Conservation (phyloP, 2,888 invertebrate species). For the Leptinotarsa juncta region DNA sequence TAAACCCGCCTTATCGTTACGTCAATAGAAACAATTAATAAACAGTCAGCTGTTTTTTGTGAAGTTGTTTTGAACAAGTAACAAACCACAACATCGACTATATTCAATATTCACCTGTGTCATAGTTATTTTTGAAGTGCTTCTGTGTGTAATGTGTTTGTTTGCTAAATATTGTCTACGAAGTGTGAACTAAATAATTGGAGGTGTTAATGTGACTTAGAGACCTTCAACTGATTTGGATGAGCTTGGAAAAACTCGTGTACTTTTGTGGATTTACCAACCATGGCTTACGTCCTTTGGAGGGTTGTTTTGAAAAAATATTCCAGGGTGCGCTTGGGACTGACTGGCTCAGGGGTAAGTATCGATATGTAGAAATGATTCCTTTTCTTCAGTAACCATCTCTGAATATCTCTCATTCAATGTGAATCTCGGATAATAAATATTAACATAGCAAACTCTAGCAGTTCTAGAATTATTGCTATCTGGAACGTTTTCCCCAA, state of each 20-base stretch:
- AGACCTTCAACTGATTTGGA: constrained; percentile 36
- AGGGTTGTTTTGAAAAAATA: constrained; percentile 73
- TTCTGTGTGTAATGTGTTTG: constrained; percentile 31
- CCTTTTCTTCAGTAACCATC: too few relatives aligned
- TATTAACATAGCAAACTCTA: too few relatives aligned
- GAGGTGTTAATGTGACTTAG: constrained; percentile 22
- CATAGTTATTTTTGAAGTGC: constrained; percentile 2
- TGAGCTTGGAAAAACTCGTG: constrained; percentile 40
- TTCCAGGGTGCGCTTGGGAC: constrained; percentile 70
- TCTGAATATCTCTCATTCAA: too few relatives aligned
- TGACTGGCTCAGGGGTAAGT: constrained; percentile 61
- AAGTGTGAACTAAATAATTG: constrained; percentile 27
- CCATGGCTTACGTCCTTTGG: constrained; percentile 73
- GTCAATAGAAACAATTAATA: constrained; percentile 1
- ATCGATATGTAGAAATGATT: not conserved
- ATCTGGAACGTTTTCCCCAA: too few relatives aligned
- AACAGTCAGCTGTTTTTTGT: constrained; percentile 6
- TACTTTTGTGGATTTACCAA: constrained; percentile 46
- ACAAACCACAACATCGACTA: not conserved
- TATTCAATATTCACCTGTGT: not conserved
- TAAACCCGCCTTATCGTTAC: not conserved
- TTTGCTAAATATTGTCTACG: constrained; percentile 26
- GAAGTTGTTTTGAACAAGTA: not conserved
- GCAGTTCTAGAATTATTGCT: too few relatives aligned
- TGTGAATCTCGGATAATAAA: too few relatives aligned